Conservation (phyloP, 2,888 invertebrate species). For the Scaptomyza caliginosa region DNA sequence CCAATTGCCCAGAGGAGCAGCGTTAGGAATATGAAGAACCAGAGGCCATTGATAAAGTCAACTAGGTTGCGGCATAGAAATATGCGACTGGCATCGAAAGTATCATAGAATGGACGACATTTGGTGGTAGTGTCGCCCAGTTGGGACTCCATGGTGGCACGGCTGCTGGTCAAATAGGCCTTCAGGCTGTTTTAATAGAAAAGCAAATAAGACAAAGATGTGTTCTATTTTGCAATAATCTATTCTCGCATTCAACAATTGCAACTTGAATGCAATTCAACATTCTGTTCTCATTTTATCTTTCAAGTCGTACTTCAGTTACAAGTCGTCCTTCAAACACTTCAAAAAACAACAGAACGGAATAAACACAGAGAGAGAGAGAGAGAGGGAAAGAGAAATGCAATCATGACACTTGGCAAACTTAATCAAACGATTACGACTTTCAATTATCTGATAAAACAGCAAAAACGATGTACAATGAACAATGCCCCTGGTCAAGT, state of each 20-base stretch:
- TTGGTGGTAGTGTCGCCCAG: constrained; percentile 88
- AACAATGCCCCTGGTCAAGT: constrained; percentile 1
- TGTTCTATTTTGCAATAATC: too few relatives aligned
- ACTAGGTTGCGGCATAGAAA: constrained; percentile 83
- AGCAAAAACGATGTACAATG: constrained; percentile 47
- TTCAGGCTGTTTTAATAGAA: constrained; percentile 84
- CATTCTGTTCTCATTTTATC: not conserved
- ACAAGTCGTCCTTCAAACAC: constrained; percentile 8
- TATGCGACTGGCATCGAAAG: constrained; percentile 88
- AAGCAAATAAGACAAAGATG: too few relatives aligned
- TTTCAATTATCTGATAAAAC: constrained; percentile 78
- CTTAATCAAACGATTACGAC: constrained; percentile 78
- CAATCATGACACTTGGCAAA: constrained; percentile 74
- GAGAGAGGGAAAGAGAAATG: constrained; percentile 31
- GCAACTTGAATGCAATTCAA: not conserved
- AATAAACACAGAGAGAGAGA: constrained; percentile 2
- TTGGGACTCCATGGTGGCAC: constrained; percentile 87
- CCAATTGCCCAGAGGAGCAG: constrained; percentile 86
- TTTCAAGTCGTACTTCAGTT: not conserved
- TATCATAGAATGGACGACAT: constrained; percentile 89
- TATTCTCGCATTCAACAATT: not conserved
- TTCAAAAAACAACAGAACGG: not conserved
- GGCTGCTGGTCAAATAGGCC: constrained; percentile 88
- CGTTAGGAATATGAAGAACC: constrained; percentile 88
- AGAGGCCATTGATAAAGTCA: constrained; percentile 87